Percentiles rank a stretch among this genome's conserved stretches.
These are phyloP conservation scores for Microdon myrmicae DNA, from an alignment of 2,888 invertebrate genomes.

Conservation along the genomic window DNA sequence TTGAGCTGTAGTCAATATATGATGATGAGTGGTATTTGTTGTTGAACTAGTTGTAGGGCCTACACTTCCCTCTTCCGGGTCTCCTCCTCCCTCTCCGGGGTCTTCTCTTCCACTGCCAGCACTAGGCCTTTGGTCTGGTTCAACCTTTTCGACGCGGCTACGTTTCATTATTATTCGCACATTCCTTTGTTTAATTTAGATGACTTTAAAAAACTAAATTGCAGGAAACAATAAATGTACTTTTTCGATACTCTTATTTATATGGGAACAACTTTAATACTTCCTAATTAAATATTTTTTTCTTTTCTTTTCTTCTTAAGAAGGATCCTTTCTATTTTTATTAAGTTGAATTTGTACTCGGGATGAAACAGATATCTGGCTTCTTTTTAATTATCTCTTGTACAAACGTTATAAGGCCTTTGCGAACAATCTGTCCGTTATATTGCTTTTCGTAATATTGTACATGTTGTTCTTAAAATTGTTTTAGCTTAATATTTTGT, in stretches of 20 bases:
- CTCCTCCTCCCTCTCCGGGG: constrained; percentile 56
- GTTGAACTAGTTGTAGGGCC: constrained; percentile 51
- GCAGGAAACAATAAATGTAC: too few relatives aligned
- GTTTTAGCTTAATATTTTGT: too few relatives aligned
- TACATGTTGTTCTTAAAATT: too few relatives aligned
- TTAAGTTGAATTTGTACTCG: too few relatives aligned
- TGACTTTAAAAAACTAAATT: too few relatives aligned
- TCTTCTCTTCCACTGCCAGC: constrained; percentile 61
- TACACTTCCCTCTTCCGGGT: too few relatives aligned
- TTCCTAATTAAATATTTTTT: neutral
- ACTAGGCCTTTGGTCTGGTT: constrained; percentile 62
- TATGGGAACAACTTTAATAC: too few relatives aligned
- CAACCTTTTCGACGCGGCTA: constrained; percentile 64
- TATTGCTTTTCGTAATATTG: neutral
- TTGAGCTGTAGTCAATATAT: constrained; percentile 63
- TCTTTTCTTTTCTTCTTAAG: too few relatives aligned
- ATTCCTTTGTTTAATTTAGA: constrained; percentile 2
- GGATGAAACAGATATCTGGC: too few relatives aligned
- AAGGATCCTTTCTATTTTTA: too few relatives aligned
- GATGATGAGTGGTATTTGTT: constrained; percentile 58
- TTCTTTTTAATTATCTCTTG: neutral
- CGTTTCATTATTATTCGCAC: constrained; percentile 65
- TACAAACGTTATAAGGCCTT: neutral
- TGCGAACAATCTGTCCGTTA: too few relatives aligned
- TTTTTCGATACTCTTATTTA: neutral